Evolutionary conservation across 1,140 invertebrate species (phyloP), one percentile per base, ranked within the genome.

Genomic region (Linepithema humile): DNA sequence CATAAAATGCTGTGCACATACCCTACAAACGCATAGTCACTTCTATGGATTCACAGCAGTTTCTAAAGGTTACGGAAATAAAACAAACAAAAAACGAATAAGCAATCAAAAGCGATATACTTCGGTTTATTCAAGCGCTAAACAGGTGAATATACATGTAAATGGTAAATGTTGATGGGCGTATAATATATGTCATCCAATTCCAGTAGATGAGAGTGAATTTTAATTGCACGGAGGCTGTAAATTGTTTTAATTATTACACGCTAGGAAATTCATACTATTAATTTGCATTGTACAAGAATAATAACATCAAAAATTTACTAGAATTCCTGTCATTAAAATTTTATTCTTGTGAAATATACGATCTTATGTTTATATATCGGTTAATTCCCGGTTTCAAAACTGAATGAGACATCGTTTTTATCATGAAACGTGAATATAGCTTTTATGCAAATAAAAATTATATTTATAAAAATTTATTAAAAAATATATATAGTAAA

Each of bases 11-110:
- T 50, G 15, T 45, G 20, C 32, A 15, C 45, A n/a, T 38, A 45
- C 15, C 17, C 0, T 50, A 67, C 38, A 78, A 78, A 23, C 6
- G n/a, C 17, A 29, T 5, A 59, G n/a, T 75, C 20, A 65, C 5
- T 5, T 65, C n/a, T n/a, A n/a, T 20, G 20, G 20, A 50, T 78
- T 53, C 20, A 12, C 4, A 1, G 4, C 29, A 38, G 29, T 40
- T 53, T 78, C 20, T 77, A 65, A 77, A 77, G 40, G 3, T 26
- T 53, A 9, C 45, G 60, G 45, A 78, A 65, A 67, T 35, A 5
- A 38, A 53, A 26, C 3, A 38, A 12, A 2, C 3, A 53, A 53
- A 77, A 78, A 77, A 77, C 10, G 17, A 65, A 26, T 32, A 53
- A 12, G 17, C 5, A n/a, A 50, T 29, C 59, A 38, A 32, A 45